Base-by-base conservation (phyloP, 2,797 vertebrate genomes). In the Cottoperca gobio region DNA sequence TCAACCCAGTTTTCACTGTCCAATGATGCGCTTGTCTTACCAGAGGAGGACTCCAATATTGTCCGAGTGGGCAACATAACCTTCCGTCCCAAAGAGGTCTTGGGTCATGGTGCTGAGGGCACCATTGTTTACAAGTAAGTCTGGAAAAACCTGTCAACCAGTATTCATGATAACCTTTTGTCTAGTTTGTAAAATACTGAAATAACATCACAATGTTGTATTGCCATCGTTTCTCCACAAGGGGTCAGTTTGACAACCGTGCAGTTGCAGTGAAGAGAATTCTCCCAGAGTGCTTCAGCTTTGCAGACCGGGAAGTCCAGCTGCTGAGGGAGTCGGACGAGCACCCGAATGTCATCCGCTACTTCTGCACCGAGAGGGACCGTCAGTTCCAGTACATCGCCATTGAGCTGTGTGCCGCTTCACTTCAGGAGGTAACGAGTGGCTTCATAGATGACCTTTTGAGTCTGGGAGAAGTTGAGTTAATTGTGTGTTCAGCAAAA, bases 381-480 rank as follows among this genome's bases (percentile, higher is more conserved):
- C 96, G 97, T 1, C 98, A 99, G 95, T 99, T 99, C 90, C 98
- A 99, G 92, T 99, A 99, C 93, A 99, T 99, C 0, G 97, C 98
- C 82, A 98, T 98, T 0, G 98, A 99, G 92, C 94, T 99, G 23
- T 99, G 98, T 3, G 94, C 95, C 0, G 95, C 97, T 74, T 98
- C 98, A 0, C 93, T 99, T 48, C 98, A 98, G 87, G 97, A 99
- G 97, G 98, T 98, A 86, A 52, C 2, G 10, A 3, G 16, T 9
- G 8, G 14, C 3, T 39, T 1, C 19, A 40, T 3, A n/a, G 23
- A 39, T 26, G 9, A 28, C 16, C 12, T 28, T 52, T 21, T 37
- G 12, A 3, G 21, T 48, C 35, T 14, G 19, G 17, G 24, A 43
- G 33, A 67, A 40, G 14, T 19, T 8, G 1, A 35, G 3, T 35